These are phyloP conservation scores for Plebejus melissa DNA, from an alignment of 2,888 invertebrate species.

Conservation along the genomic window DNA sequence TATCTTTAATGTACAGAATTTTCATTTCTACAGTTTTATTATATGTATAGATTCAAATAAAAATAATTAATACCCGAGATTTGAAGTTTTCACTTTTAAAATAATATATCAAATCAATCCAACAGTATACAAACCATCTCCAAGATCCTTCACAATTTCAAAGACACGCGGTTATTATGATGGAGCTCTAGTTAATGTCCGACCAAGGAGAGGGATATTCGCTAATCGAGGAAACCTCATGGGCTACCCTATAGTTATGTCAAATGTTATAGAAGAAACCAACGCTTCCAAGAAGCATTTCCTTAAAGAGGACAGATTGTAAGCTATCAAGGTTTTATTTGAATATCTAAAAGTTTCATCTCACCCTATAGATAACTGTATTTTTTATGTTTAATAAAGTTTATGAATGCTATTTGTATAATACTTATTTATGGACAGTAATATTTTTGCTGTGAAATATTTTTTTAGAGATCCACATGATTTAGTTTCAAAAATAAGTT, in stretches of 20 bases:
- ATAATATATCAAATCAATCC: not conserved
- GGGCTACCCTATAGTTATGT: slow-evolving; percentile 56
- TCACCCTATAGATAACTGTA: too few relatives aligned
- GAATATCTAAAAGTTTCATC: too few relatives aligned
- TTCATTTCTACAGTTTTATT: too few relatives aligned
- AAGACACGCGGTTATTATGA: slow-evolving; percentile 49
- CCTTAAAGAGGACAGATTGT: slow-evolving; percentile 55
- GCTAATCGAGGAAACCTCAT: slow-evolving; percentile 53
- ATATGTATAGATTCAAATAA: too few relatives aligned
- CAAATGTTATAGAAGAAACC: slow-evolving; percentile 60
- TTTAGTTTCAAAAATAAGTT: slow-evolving; percentile 50
- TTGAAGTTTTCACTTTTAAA: too few relatives aligned
- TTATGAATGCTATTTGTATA: too few relatives aligned
- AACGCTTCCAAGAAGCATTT: slow-evolving; percentile 53
- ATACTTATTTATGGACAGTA: not conserved
- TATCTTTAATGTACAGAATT: too few relatives aligned
- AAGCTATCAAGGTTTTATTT: slow-evolving; percentile 36
- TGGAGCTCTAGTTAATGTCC: slow-evolving; percentile 46
- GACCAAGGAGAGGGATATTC: slow-evolving; percentile 48
- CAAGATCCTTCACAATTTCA: slow-evolving; percentile 40
- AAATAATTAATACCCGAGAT: too few relatives aligned
- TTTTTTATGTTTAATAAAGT: too few relatives aligned
- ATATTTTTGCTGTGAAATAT: too few relatives aligned
- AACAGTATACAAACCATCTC: slow-evolving; percentile 55
- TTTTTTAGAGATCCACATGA: slow-evolving; percentile 49